phyloP scores from a whole-genome alignment of 2,888 invertebrate genomes.

The Tetropium fuscum region DNA sequence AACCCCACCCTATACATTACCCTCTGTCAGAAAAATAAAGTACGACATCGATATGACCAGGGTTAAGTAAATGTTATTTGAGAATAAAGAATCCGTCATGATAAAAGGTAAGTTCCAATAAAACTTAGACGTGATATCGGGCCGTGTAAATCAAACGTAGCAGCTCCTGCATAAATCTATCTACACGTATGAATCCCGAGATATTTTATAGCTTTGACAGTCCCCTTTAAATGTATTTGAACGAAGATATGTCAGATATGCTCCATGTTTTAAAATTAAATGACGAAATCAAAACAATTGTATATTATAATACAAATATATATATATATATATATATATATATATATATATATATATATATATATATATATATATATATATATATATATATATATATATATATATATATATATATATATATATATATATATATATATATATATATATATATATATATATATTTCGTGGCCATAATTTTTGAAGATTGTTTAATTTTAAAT shows the following conservation, averaged over 20 bases:
- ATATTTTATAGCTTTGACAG: constrained; percentile 40
- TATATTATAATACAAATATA: no score
- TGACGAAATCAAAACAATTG: no score
- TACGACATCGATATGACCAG: constrained; percentile 25
- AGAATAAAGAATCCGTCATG: constrained; percentile 21
- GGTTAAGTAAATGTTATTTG: constrained; percentile 23
- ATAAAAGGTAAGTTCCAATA: constrained; percentile 43
- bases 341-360: no score
- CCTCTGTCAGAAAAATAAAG: constrained; percentile 26
- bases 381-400: no score
- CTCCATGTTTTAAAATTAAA: no score
- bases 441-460: no score
- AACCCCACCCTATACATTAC: constrained; percentile 9
- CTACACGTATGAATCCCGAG: constrained; percentile 38
- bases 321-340: no score
- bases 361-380: no score
- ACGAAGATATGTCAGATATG: constrained; percentile 11
- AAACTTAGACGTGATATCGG: constrained; percentile 43
- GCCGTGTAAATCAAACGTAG: constrained; percentile 39
- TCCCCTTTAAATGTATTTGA: constrained; percentile 30
- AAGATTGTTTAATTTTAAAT: no score
- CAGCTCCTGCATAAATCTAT: constrained; percentile 24
- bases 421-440: no score
- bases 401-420: no score
- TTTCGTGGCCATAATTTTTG: no score